These are phyloP conservation scores for Syngnathus typhle DNA, from an alignment of 2,113 vertebrate genomes.

Conservation along the genomic window DNA sequence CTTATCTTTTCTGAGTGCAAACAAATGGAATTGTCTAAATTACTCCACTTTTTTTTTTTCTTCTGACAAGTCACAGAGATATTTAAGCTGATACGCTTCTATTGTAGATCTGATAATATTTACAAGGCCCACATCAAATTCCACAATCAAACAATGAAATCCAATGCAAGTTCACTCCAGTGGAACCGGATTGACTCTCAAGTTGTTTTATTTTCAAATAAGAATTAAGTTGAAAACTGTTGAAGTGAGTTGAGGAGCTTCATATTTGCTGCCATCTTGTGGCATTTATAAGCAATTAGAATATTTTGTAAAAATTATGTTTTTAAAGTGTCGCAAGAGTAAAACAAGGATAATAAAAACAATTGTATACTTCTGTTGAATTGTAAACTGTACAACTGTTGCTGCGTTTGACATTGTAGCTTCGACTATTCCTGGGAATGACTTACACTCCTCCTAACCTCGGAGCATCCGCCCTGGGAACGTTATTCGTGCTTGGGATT, in stretches of 20 bases:
- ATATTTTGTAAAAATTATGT: no score
- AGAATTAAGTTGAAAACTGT: background rate
- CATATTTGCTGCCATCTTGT: background rate
- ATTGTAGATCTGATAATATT: constrained; percentile 22
- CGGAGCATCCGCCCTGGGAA: background rate
- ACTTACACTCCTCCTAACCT: background rate
- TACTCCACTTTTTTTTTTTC: constrained; percentile 24
- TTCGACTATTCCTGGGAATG: background rate
- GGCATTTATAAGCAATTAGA: background rate
- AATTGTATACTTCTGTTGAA: background rate
- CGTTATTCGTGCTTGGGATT: constrained; percentile 21
- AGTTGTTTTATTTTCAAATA: background rate
- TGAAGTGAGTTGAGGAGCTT: background rate
- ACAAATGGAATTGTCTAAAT: constrained; percentile 46
- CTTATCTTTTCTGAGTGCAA: constrained; percentile 50
- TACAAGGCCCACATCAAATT: background rate
- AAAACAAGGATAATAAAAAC: background rate
- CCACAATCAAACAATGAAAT: background rate
- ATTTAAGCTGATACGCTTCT: constrained; percentile 22
- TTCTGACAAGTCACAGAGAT: constrained; percentile 14
- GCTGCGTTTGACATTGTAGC: background rate
- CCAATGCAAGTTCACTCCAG: background rate
- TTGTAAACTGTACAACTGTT: background rate
- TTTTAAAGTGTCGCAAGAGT: background rate
- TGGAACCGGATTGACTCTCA: background rate